Evolutionary conservation across 2,888 invertebrate species (phyloP).

Genomic region (Auanema freiburgensis): DNA sequence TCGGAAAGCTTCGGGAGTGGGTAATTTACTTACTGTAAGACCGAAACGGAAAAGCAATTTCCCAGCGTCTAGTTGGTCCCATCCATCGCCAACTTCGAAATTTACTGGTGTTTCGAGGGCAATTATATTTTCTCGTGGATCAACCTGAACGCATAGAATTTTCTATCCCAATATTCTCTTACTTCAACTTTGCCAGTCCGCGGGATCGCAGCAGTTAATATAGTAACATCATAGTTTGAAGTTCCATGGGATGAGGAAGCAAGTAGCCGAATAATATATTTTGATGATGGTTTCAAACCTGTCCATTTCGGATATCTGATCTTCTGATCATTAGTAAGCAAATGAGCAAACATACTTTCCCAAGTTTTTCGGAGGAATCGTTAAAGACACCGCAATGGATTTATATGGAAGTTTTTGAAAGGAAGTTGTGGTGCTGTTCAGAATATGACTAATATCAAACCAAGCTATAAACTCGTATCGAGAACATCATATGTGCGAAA

Average conservation of each 20-base stretch:
- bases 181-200: slow-evolving; percentile 26
- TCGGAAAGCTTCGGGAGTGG: no score
- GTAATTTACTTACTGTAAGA: slow-evolving; percentile 2
- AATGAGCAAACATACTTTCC: no score
- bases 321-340: no score
- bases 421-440: slow-evolving; percentile 21
- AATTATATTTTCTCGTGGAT: slow-evolving; percentile 2
- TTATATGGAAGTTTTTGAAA: slow-evolving; percentile 20
- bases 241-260: slow-evolving; percentile 10
- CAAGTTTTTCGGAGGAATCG: slow-evolving; percentile 29
- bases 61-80: slow-evolving; percentile 24
- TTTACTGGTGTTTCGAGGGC: slow-evolving; percentile 26
- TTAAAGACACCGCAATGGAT: slow-evolving; percentile 34
- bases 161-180: slow-evolving; percentile 22
- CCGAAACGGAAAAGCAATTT: slow-evolving; percentile 7
- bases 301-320: slow-evolving; percentile 6
- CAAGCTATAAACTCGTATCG: slow-evolving; percentile 9
- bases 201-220: slow-evolving; percentile 20
- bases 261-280: slow-evolving; percentile 6
- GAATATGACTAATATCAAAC: slow-evolving; percentile 25
- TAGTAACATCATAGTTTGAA: slow-evolving; percentile 7
- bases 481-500: background rate
- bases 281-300: slow-evolving; percentile 8
- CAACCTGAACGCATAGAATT: background rate
- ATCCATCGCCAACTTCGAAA: slow-evolving; percentile 34